These are phyloP conservation scores for Brachirus orientalis DNA, from an alignment of 2,113 vertebrate species.

Conservation along the genomic window DNA sequence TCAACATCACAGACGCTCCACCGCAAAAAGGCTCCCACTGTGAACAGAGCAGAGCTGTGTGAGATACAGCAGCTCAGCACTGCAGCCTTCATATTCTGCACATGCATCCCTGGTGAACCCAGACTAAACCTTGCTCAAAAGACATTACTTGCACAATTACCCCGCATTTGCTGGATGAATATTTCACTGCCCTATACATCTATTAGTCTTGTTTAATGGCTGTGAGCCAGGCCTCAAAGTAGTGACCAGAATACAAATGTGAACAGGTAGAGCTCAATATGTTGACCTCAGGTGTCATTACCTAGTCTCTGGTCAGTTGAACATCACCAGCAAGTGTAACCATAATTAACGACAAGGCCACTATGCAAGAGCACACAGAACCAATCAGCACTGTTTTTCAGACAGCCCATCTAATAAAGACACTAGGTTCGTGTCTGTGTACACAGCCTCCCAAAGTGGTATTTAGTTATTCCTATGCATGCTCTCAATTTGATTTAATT, in stretches of 20 bases:
- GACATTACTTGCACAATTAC: neutral
- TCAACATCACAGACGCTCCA: too few relatives aligned
- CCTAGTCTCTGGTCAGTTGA: slow-evolving; percentile 48
- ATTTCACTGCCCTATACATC: slow-evolving; percentile 38
- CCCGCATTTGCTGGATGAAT: slow-evolving; percentile 39
- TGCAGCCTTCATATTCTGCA: too few relatives aligned
- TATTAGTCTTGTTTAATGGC: slow-evolving; percentile 43
- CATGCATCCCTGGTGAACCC: neutral
- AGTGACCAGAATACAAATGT: slow-evolving; percentile 72
- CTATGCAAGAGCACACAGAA: slow-evolving; percentile 61
- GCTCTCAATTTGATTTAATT: slow-evolving; percentile 68
- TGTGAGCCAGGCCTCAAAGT: slow-evolving; percentile 25
- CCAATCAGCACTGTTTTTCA: slow-evolving; percentile 68
- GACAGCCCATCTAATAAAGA: slow-evolving; percentile 63
- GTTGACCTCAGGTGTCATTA: slow-evolving; percentile 73
- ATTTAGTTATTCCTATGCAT: slow-evolving; percentile 69
- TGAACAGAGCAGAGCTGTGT: too few relatives aligned
- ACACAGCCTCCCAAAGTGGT: slow-evolving; percentile 63
- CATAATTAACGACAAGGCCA: slow-evolving; percentile 67
- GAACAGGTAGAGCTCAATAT: slow-evolving; percentile 45
- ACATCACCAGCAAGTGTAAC: slow-evolving; percentile 50
- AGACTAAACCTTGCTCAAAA: neutral
- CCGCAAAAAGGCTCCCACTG: too few relatives aligned
- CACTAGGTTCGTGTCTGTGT: slow-evolving; percentile 57
- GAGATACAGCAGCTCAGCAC: too few relatives aligned